Percentiles rank a stretch among this genome's conserved stretches.
phyloP scores from a whole-genome alignment of 2,888 invertebrate species.

The Drosophila algonquin region DNA sequence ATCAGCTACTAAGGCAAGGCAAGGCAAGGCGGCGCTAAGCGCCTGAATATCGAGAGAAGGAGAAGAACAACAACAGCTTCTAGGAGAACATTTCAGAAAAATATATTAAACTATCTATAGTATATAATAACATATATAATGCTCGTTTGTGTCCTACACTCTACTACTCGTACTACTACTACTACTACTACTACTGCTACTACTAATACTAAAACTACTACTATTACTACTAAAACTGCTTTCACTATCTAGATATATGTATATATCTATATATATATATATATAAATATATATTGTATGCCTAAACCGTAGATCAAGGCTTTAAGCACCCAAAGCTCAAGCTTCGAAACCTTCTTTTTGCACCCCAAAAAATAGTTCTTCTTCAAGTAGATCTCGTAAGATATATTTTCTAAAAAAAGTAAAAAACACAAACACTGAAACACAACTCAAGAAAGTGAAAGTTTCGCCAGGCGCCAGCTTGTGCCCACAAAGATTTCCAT shows the following conservation, averaged over 20 bases:
- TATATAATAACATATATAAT: neutral
- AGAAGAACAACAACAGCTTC: neutral
- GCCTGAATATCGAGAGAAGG: neutral
- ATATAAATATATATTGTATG: neutral
- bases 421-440: constrained; percentile 28
- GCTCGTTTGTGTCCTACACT: constrained; percentile 58
- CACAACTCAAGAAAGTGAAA: neutral
- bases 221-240: constrained; percentile 29
- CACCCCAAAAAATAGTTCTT: constrained; percentile 21
- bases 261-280: constrained; percentile 16
- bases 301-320: constrained; percentile 30
- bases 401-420: constrained; percentile 25
- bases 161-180: constrained; percentile 10
- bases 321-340: constrained; percentile 43
- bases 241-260: constrained; percentile 43
- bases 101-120: constrained; percentile 2
- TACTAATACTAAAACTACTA: neutral
- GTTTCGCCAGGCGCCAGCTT: constrained; percentile 29
- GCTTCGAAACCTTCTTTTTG: constrained; percentile 39
- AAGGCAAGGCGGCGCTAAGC: constrained; percentile 16
- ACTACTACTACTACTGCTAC: constrained; percentile 13
- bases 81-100: neutral
- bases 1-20: constrained; percentile 21
- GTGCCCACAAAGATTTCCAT: constrained; percentile 17
- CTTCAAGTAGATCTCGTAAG: constrained; percentile 38